phyloP scores from a whole-genome alignment of 2,797 vertebrate species.

The Pogoniulus pusillus region DNA sequence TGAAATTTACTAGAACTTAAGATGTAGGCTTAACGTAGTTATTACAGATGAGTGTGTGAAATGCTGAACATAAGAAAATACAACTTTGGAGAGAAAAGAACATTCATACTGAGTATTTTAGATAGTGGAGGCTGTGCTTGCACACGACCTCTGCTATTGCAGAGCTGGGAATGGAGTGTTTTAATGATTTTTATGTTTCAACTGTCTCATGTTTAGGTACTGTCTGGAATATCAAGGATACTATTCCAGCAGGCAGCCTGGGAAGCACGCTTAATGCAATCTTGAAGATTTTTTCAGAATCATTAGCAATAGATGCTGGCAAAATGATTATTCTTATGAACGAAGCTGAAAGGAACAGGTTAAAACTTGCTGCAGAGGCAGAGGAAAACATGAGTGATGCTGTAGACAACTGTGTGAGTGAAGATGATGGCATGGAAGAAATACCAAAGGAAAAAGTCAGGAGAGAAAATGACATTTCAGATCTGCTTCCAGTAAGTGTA shows the following conservation, averaged over 20 bases:
- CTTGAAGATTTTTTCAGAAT: conserved; percentile 83
- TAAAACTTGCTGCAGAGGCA: conserved; percentile 43
- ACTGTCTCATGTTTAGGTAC: conserved; percentile 76
- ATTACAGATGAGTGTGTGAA: not conserved
- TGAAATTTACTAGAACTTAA: not conserved
- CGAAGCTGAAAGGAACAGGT: conserved; percentile 71
- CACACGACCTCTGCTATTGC: not conserved
- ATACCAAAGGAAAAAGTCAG: conserved; percentile 68
- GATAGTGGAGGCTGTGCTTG: not conserved
- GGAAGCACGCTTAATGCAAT: conserved; percentile 86
- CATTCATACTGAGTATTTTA: not conserved
- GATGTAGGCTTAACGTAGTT: not conserved
- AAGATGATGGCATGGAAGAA: conserved; percentile 81
- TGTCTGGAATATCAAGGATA: conserved; percentile 91
- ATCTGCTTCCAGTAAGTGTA: conserved; percentile 90
- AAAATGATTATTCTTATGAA: conserved; percentile 81
- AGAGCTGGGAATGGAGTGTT: not conserved
- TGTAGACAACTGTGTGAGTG: conserved; percentile 56
- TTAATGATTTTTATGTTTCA: not conserved
- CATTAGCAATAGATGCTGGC: conserved; percentile 83
- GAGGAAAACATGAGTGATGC: conserved; percentile 48
- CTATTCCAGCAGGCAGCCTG: conserved; percentile 84
- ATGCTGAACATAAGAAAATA: not conserved
- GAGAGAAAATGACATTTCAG: conserved; percentile 82
- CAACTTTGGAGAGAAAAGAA: not conserved